Evolutionary conservation across 2,888 invertebrate genomes (phyloP).

Genomic region (Corbicula japonica): DNA sequence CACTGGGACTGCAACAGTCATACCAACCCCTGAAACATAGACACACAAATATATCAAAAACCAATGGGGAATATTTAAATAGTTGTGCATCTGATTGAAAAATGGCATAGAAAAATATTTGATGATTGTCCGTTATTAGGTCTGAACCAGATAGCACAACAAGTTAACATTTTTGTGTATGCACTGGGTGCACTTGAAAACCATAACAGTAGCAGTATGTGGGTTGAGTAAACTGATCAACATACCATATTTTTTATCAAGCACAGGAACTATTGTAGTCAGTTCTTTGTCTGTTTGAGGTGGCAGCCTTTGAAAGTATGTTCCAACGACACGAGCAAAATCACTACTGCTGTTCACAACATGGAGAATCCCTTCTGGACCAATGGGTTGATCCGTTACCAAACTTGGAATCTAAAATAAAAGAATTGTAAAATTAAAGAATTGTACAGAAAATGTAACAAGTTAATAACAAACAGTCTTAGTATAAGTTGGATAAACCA

Average conservation of each 20-base stretch:
- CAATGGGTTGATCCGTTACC: conserved; percentile 38
- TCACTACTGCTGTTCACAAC: conserved; percentile 1
- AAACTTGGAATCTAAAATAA: conserved; percentile 33
- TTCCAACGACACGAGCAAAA: conserved; percentile 36
- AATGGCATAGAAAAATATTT: no score
- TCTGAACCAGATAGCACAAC: no score
- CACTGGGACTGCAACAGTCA: conserved; percentile 55
- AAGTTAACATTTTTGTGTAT: no score
- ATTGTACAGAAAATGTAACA: background rate
- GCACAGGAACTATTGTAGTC: conserved; percentile 45
- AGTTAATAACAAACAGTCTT: background rate
- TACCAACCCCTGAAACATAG: conserved; percentile 39
- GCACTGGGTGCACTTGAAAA: no score
- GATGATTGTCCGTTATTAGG: no score
- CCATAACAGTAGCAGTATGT: no score
- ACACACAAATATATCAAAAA: no score
- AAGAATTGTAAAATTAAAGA: background rate
- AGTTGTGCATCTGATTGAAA: no score
- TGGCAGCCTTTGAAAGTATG: conserved; percentile 54
- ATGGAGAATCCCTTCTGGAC: conserved; percentile 48
- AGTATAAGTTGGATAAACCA: no score
- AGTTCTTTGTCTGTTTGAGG: conserved; percentile 40
- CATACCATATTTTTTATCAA: conserved; percentile 49
- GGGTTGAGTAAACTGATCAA: background rate
- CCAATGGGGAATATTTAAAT: no score